Base-by-base conservation (phyloP, 2,797 vertebrate species). In the Sebastes minor region DNA sequence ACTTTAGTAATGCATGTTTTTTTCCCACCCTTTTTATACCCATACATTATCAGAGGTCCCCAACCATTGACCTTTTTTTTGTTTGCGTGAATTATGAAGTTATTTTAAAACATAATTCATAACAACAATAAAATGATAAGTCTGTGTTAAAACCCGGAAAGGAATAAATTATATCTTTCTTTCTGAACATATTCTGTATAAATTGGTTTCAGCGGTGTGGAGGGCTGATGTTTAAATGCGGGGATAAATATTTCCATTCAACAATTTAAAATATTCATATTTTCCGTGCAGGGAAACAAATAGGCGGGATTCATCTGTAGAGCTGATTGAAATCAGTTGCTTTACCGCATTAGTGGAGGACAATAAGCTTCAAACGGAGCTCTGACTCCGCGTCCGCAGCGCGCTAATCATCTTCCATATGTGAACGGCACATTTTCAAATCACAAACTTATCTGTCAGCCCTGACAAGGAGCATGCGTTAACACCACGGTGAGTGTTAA, bases 401-500 rank as follows among this genome's bases (percentile, higher is more conserved):
- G 12, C 3, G 49, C 20, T 89, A 65, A 89, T 87, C 90, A 86
- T 11, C 25, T 27, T 20, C 28, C 69, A 27, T 25, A 67, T 74
- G 74, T 79, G n/a, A 67, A 33, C 35, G 20, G 61, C 74, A 72
- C 89, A 68, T 80, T 76, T 73, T 57, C 68, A 77, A 23, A 80
- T 72, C 86, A 78, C 83, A 71, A 69, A 35, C 71, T 30, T 85
- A 86, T 87, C 84, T 67, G 74, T 76, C 73, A 35, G 74, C 70
- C 70, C 70, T 49, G 70, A 67, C 71, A 13, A 13, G 14, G 78
- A 80, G 82, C 80, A 76, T 60, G 86, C 82, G 84, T 81, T 82
- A 85, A 86, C 25, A 78, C 22, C 82, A 73, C 78, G 70, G 18
- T 68, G 63, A 86, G 66, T 13, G 85, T 69, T 83, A 88, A 90